Base-by-base conservation (phyloP, 2,797 vertebrate species). In the Chaetophractus vellerosus region DNA sequence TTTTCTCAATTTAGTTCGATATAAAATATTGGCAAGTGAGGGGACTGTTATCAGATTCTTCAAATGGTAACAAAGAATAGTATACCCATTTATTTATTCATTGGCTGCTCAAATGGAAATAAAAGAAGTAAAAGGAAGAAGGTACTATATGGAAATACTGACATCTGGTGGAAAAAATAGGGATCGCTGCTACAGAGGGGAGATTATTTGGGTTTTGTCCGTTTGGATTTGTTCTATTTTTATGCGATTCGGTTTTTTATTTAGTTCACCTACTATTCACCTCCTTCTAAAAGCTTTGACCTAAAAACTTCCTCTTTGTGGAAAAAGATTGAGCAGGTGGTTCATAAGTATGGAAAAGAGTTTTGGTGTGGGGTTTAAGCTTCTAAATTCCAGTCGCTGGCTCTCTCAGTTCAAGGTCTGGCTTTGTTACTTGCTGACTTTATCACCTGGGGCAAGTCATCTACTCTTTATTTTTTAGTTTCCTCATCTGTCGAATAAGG, bases 141-240 rank as follows among this genome's bases (percentile, higher is more conserved):
- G 79, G 97, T 21, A 96, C 12, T 11, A 0, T 85, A 97, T 96
- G 98, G 93, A 91, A 75, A 88, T 94, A 98, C 95, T 98, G 98
- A 98, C 98, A 98, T 97, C 98, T 98, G 88, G 98, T 98, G 98
- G 98, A 86, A 0, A 19, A 71, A 0, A 0, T 8, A 9, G 1
- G 95, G 36, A 95, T 31, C 55, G 95, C 87, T 84, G 96, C 4
- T 8, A 5, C 0, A 0, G 28, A 50, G 33, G 45, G 9, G 24
- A 0, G 14, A 1, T 31, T 5, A 36, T 57, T 52, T 19, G 33
- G 18, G 36, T 9, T 92, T 84, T 21, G 83, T 14, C 81, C 23
- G 24, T 48, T 23, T 38, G 55, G 38, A 80, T 68, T 93, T 10
- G 45, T 15, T 90, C 52, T 50, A 50, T 14, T 82, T 74, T 23